Evolutionary conservation across 2,113 vertebrate species (phyloP).

Genomic region (Pagrus major): DNA sequence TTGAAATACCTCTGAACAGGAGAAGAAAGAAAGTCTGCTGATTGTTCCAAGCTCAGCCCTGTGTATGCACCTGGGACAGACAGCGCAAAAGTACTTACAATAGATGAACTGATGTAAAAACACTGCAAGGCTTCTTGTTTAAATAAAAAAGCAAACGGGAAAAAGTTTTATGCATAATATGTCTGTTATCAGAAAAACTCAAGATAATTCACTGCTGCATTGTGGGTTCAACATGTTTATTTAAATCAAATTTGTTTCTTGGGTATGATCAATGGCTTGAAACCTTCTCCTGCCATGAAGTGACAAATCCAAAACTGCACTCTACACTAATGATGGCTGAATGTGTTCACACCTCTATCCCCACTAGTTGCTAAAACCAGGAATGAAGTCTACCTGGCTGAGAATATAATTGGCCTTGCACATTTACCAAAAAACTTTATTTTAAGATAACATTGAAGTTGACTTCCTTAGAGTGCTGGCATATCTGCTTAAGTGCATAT

Average conservation of each 20-base stretch:
- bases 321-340: not conserved
- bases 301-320: not conserved
- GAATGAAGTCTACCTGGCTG: not conserved
- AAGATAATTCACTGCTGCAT: not conserved
- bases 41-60: conserved; percentile 52
- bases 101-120: conserved; percentile 45
- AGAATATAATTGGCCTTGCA: not conserved
- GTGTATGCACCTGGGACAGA: conserved; percentile 54
- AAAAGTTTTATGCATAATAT: conserved; percentile 11
- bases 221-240: not conserved
- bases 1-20: conserved; percentile 37
- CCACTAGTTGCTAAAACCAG: not conserved
- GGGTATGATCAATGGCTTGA: not conserved
- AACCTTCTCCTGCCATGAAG: not conserved
- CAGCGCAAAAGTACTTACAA: conserved; percentile 33
- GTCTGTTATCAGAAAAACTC: not conserved
- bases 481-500: not conserved
- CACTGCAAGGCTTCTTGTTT: conserved; percentile 13
- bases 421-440: not conserved
- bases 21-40: conserved; percentile 38
- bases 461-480: not conserved
- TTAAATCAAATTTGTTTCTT: not conserved
- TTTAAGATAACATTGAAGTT: not conserved
- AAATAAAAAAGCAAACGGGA: conserved; percentile 3
- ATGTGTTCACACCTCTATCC: not conserved